Evolutionary conservation across 2,888 invertebrate genomes (phyloP), one percentile per base, ranked within the genome.

Genomic region (Electrophaes corylata): DNA sequence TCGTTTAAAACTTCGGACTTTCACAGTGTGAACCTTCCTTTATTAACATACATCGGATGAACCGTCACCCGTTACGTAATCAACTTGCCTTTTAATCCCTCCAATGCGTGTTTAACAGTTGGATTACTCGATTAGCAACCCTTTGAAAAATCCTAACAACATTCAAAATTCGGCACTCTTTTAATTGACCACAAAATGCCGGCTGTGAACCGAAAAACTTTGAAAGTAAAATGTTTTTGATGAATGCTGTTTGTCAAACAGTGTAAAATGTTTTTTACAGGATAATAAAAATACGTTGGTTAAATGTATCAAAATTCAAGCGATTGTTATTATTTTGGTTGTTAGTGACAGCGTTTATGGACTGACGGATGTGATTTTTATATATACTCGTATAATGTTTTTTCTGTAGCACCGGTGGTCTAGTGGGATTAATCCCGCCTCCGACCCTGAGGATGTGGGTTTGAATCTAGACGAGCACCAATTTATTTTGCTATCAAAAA

Each of bases 71-170:
- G 39, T 48, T 49, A 57, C 74, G 73, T 75, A 76, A 79, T 73
- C 75, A 74, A 78, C 77, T 78, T 78, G 72, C 72, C 70, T 72
- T 74, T 71, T 81, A 80, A 84, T 80, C 78, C 79, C 73, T 73
- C 73, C 81, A 77, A 35, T 73, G 81, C 77, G 75, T 81, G 81
- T 83, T 83, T 78, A 81, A 76, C 80, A 79, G 73, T 75, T 70
- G 79, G 75, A 81, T 80, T 82, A 79, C 78, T 81, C 81, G 75
- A 80, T 83, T 80, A 79, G 62, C 71, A 65, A 69, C 73, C 74
- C 72, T 72, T 66, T 57, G 31, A 71, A 51, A 72, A 71, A 71
- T 69, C 67, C 69, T 66, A 71, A 74, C 75, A 69, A 75, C 69
- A 66, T 65, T 65, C 71, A 69, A 69, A 70, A 73, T 72, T 76